Evolutionary conservation across 1,140 invertebrate genomes (phyloP).

Genomic region (Mizuhopecten yessoensis): DNA sequence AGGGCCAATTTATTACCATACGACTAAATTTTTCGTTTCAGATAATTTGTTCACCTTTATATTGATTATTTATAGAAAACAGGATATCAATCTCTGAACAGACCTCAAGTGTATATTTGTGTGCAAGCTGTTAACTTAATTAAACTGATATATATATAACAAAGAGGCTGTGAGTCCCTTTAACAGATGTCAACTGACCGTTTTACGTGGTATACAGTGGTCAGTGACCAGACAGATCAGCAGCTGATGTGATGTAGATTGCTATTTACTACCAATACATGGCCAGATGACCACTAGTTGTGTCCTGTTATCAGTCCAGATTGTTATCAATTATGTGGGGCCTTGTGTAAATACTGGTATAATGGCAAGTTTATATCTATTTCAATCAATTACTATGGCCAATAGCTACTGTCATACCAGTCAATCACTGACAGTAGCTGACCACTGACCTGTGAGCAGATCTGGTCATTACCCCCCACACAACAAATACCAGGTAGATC

Average conservation of each 20-base stretch:
- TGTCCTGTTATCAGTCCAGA: background rate
- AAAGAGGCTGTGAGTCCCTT: background rate
- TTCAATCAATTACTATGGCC: background rate
- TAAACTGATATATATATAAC: too few relatives aligned
- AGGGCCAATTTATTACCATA: too few relatives aligned
- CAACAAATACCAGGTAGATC: background rate
- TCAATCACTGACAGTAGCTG: background rate
- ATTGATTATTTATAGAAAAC: too few relatives aligned
- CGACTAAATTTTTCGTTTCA: too few relatives aligned
- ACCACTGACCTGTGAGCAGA: background rate
- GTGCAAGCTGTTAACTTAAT: too few relatives aligned
- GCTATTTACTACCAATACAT: background rate
- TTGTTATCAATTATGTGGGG: background rate
- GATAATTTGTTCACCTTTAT: too few relatives aligned
- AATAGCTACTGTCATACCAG: background rate
- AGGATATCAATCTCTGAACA: too few relatives aligned
- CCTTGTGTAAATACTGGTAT: background rate
- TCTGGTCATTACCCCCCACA: background rate
- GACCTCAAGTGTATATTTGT: too few relatives aligned
- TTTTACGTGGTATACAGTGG: background rate
- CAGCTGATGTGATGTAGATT: background rate
- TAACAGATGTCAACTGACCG: background rate
- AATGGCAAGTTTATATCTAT: constrained; percentile 11
- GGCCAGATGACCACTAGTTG: constrained; percentile 21
- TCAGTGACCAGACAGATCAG: background rate